phyloP scores from a whole-genome alignment of 2,888 invertebrate species.

The Drosophila yooni region DNA sequence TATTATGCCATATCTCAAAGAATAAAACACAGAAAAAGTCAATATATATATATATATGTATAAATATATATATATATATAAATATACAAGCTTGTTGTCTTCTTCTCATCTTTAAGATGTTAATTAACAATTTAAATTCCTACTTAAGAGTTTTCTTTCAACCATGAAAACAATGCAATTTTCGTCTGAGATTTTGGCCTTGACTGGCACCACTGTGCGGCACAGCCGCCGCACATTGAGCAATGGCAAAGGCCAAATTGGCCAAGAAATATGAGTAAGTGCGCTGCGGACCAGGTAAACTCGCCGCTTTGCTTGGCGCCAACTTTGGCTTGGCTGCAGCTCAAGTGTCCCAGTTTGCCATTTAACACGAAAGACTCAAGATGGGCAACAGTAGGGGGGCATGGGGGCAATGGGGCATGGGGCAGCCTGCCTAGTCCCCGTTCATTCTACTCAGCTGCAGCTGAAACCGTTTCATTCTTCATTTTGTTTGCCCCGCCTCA shows the following conservation, averaged over 20 bases:
- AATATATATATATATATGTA: background rate
- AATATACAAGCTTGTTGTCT: background rate
- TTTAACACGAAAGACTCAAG: slow-evolving; percentile 69
- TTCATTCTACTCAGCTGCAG: slow-evolving; percentile 30
- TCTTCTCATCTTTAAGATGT: background rate
- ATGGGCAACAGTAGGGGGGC: background rate
- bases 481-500: slow-evolving; percentile 55
- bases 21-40: background rate
- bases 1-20: background rate
- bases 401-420: background rate
- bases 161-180: background rate
- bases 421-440: slow-evolving; percentile 17
- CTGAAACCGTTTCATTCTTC: slow-evolving; percentile 70
- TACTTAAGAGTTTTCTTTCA: background rate
- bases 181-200: background rate
- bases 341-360: slow-evolving; percentile 79
- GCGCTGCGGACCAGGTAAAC: slow-evolving; percentile 39
- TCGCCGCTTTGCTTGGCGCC: slow-evolving; percentile 49
- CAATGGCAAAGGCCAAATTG: slow-evolving; percentile 55
- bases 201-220: slow-evolving; percentile 17
- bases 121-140: background rate
- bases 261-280: slow-evolving; percentile 70
- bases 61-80: background rate
- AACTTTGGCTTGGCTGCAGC: slow-evolving; percentile 74
- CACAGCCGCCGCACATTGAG: slow-evolving; percentile 51